Evolutionary conservation across 2,113 vertebrate genomes (phyloP).

Genomic region (Grus americana): DNA sequence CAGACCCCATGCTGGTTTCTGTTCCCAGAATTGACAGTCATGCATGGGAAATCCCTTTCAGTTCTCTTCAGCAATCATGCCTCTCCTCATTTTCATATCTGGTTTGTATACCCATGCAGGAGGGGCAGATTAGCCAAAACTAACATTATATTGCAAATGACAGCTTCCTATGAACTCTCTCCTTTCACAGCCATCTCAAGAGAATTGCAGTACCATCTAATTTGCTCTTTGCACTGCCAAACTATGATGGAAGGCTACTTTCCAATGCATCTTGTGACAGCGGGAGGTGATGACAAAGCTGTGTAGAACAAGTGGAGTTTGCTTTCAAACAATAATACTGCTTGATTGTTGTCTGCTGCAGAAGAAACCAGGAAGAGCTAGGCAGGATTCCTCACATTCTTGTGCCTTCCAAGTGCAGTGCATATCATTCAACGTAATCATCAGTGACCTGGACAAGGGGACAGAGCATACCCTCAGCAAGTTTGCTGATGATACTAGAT

Average conservation of each 20-base stretch:
- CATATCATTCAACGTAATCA: no score
- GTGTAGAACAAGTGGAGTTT: background rate
- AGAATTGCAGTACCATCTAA: background rate
- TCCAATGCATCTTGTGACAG: background rate
- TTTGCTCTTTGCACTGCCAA: background rate
- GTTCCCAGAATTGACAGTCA: background rate
- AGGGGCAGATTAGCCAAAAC: background rate
- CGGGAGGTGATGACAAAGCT: background rate
- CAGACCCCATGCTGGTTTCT: background rate
- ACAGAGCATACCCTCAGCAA: no score
- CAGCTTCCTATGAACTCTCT: background rate
- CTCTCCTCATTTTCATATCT: background rate
- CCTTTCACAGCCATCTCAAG: background rate
- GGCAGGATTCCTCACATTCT: background rate
- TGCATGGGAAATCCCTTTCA: background rate
- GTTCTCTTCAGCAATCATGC: background rate
- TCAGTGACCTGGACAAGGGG: no score
- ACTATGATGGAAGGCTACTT: background rate
- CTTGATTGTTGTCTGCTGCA: background rate
- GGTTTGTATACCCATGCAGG: background rate
- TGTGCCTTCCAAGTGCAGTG: background rate
- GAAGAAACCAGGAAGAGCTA: background rate
- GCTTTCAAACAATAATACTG: background rate
- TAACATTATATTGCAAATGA: background rate
- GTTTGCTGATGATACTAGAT: no score